Evolutionary conservation across 1,140 invertebrate species (phyloP).

Genomic region (Trachymyrmex septentrionalis): DNA sequence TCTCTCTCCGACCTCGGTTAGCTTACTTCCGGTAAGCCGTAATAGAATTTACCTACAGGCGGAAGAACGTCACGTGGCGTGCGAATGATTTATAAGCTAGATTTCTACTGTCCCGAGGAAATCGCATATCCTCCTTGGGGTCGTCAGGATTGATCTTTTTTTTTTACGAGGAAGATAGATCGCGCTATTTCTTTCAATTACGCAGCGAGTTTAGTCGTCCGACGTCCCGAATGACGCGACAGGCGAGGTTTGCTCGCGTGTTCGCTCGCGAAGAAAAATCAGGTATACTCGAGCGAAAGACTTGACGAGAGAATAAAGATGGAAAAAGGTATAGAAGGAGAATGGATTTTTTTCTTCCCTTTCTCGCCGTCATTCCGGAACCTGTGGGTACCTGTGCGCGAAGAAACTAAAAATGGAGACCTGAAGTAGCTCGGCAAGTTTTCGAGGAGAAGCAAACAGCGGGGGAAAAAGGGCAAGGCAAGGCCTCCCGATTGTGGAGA

Average conservation of each 20-base stretch:
- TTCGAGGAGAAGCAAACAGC: slow-evolving; percentile 23
- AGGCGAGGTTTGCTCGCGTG: background rate
- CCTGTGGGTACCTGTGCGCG: slow-evolving; percentile 37
- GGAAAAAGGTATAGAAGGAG: background rate
- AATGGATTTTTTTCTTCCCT: slow-evolving; percentile 27
- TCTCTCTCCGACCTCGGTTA: background rate
- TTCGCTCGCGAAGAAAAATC: slow-evolving; percentile 14
- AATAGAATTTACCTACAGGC: slow-evolving; percentile 54
- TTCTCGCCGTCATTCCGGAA: slow-evolving; percentile 40
- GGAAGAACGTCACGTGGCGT: slow-evolving; percentile 16
- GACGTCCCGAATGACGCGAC: slow-evolving; percentile 42
- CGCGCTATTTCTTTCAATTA: slow-evolving; percentile 61
- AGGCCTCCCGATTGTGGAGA: slow-evolving; percentile 15
- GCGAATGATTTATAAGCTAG: slow-evolving; percentile 57
- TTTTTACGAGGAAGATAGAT: slow-evolving; percentile 62
- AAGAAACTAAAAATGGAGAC: slow-evolving; percentile 50
- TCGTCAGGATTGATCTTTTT: slow-evolving; percentile 61
- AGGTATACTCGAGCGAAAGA: slow-evolving; percentile 42
- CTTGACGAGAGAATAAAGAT: background rate
- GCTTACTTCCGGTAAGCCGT: slow-evolving; percentile 8
- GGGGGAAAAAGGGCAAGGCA: slow-evolving; percentile 11
- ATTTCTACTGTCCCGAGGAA: slow-evolving; percentile 40
- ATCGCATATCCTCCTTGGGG: slow-evolving; percentile 41
- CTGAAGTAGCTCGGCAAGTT: slow-evolving; percentile 48
- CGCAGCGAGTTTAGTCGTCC: slow-evolving; percentile 34